Percentiles rank a stretch among this genome's conserved stretches.
Conservation (phyloP, 2,888 invertebrate species). For the Campoplex capitator region DNA sequence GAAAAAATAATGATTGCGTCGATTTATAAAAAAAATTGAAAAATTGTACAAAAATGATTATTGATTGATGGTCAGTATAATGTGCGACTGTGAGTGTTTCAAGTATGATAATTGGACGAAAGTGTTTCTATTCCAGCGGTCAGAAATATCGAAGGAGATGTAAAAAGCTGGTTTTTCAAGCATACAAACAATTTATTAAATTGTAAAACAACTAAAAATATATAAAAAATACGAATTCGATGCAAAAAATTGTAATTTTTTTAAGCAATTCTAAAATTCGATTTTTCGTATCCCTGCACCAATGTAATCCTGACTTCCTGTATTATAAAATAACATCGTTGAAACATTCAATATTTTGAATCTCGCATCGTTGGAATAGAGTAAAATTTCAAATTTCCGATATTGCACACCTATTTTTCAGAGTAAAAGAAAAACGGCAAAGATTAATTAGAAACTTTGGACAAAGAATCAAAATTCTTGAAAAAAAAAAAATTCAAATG, state of each 20-base stretch:
- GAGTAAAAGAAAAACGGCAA: too few relatives aligned
- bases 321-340: slow-evolving; percentile 17
- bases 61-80: slow-evolving; percentile 40
- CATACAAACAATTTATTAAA: not conserved
- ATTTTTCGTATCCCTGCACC: slow-evolving; percentile 23
- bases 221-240: not conserved
- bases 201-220: not conserved
- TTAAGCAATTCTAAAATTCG: slow-evolving; percentile 2
- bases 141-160: not conserved
- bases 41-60: slow-evolving; percentile 54
- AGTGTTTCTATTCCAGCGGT: not conserved
- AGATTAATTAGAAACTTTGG: not conserved
- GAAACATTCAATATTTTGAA: not conserved
- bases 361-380: not conserved
- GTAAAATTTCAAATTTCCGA: not conserved
- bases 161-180: not conserved
- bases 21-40: slow-evolving; percentile 6
- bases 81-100: slow-evolving; percentile 10
- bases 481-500: not conserved
- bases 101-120: slow-evolving; percentile 3
- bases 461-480: not conserved
- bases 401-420: not conserved
- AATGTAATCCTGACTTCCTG: slow-evolving; percentile 53
- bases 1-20: slow-evolving; percentile 14
- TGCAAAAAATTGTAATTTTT: slow-evolving; percentile 1